These are phyloP conservation scores for Myiothlypis chrysogaster DNA, from an alignment of 2,797 vertebrate species.

Conservation along the genomic window DNA sequence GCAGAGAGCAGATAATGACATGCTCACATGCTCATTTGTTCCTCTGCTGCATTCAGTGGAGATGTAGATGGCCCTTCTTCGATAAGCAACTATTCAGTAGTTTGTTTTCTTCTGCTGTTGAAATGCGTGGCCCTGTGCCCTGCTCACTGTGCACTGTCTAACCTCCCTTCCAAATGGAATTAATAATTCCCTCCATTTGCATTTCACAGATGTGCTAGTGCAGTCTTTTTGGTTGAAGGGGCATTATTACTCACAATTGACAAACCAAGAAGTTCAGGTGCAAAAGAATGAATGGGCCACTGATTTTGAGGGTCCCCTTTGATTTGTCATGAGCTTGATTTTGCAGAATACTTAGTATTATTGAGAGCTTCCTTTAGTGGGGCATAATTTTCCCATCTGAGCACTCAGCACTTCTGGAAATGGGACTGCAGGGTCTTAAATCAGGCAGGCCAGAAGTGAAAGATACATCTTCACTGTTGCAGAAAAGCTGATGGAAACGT, in stretches of 20 bases:
- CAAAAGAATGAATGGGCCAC: constrained; percentile 55
- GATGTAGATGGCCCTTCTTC: constrained; percentile 33
- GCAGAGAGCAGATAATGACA: background rate
- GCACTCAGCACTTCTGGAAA: background rate
- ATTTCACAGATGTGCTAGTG: constrained; percentile 40
- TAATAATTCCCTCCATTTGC: constrained; percentile 43
- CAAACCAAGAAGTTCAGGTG: constrained; percentile 61
- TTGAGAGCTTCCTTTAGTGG: constrained; percentile 47
- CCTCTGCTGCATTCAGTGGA: background rate
- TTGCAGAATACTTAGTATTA: constrained; percentile 21
- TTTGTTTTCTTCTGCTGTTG: constrained; percentile 53
- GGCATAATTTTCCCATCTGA: constrained; percentile 49
- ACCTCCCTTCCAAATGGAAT: constrained; percentile 30
- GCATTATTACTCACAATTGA: constrained; percentile 44
- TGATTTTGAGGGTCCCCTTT: constrained; percentile 62
- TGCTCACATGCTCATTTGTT: background rate
- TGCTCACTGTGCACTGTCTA: constrained; percentile 14
- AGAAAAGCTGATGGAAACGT: background rate
- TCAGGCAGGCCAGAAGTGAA: background rate
- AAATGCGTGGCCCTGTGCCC: constrained; percentile 38
- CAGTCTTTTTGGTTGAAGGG: constrained; percentile 17
- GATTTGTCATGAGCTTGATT: constrained; percentile 48
- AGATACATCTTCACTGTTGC: background rate
- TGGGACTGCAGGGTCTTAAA: background rate
- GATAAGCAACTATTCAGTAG: constrained; percentile 47